Evolutionary conservation across 2,888 invertebrate genomes (phyloP).

Genomic region (Caenorhabditis sp.): DNA sequence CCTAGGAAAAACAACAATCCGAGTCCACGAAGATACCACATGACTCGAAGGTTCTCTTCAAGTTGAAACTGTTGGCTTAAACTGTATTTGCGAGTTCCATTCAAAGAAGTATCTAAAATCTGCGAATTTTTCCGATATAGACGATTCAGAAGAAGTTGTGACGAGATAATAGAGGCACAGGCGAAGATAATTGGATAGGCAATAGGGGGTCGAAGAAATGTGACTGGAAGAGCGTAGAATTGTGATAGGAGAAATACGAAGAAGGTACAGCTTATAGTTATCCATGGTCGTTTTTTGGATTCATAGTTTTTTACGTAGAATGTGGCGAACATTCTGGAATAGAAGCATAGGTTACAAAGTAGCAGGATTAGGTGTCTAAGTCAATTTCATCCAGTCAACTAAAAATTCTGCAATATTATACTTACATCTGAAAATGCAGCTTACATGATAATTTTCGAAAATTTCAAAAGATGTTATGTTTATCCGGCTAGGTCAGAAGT

Average conservation of each 20-base stretch:
- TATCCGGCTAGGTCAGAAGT: no score
- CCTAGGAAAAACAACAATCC: background rate
- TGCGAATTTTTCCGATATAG: background rate
- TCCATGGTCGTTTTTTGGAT: constrained; percentile 1
- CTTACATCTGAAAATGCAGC: no score
- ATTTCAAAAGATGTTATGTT: no score
- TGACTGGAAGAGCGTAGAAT: background rate
- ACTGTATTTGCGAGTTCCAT: background rate
- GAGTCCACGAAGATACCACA: background rate
- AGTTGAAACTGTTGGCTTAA: background rate
- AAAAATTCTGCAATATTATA: no score
- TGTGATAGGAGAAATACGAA: background rate
- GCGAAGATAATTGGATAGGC: no score
- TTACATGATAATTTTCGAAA: no score
- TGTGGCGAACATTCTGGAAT: constrained; percentile 2
- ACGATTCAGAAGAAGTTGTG: background rate
- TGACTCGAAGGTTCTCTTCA: background rate
- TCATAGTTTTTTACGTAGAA: constrained; percentile 3
- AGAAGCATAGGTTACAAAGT: background rate
- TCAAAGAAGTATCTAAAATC: background rate
- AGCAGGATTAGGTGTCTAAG: no score
- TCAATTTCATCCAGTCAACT: no score
- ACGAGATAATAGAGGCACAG: background rate
- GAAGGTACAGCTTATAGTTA: background rate
- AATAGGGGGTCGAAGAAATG: background rate